These are phyloP conservation scores for Passer montanus DNA, from an alignment of 2,113 vertebrate genomes.

Conservation along the genomic window DNA sequence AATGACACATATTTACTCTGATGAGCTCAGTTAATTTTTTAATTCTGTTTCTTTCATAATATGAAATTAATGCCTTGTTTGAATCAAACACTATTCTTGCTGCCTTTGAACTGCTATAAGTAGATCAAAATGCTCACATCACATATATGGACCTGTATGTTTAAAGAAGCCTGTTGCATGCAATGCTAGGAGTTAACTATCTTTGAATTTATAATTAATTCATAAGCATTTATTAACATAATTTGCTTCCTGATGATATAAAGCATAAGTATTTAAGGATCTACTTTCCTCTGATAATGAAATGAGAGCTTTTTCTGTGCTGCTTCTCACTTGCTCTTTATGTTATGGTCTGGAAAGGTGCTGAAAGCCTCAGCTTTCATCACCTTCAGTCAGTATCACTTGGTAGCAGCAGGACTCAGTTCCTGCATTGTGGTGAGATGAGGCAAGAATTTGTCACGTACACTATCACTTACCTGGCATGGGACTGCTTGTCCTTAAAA, in stretches of 20 bases:
- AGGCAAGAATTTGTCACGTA: neutral
- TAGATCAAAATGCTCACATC: neutral
- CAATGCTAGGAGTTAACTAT: neutral
- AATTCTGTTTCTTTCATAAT: neutral
- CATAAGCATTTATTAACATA: neutral
- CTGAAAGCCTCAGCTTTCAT: neutral
- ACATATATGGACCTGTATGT: neutral
- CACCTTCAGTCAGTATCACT: neutral
- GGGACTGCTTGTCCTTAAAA: neutral
- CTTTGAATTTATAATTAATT: neutral
- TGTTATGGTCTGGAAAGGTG: neutral
- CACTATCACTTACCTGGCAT: neutral
- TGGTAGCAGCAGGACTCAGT: neutral
- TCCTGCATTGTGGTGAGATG: neutral
- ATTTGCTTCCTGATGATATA: neutral
- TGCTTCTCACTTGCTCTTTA: neutral
- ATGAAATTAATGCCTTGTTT: neutral
- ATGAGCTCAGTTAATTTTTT: neutral
- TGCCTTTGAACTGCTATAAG: neutral
- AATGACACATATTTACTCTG: neutral
- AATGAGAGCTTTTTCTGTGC: neutral
- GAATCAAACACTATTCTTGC: neutral
- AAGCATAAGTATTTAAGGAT: neutral
- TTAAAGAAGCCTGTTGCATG: neutral
- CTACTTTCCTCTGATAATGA: neutral